A percentile compares a stretch with the other conserved stretches of the same genome.
phyloP scores from a whole-genome alignment of 2,888 invertebrate species.

The Barypeithes pellucidus region DNA sequence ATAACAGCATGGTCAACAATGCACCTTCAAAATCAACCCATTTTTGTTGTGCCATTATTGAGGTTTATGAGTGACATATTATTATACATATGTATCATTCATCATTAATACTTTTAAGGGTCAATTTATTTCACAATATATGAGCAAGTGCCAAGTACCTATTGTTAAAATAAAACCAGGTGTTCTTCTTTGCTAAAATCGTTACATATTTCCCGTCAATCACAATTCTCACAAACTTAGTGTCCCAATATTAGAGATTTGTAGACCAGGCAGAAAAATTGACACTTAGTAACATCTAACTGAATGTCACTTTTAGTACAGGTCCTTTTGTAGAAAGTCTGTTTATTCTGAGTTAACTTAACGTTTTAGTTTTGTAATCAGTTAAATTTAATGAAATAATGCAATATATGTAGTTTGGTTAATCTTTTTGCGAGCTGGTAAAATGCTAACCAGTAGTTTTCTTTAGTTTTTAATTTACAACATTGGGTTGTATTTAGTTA shows the following conservation, averaged over 20 bases:
- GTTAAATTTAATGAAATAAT: conserved; percentile 26
- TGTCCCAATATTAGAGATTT: conserved; percentile 15
- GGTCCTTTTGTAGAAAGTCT: conserved; percentile 42
- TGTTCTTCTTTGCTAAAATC: too few relatives aligned
- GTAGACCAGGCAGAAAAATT: conserved; percentile 40
- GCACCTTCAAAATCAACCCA: too few relatives aligned
- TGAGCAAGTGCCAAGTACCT: too few relatives aligned
- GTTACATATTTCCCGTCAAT: too few relatives aligned
- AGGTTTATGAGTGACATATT: too few relatives aligned
- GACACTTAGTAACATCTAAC: conserved; percentile 25
- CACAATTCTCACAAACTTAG: not conserved
- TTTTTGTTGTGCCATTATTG: too few relatives aligned
- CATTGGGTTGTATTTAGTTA: conserved; percentile 14
- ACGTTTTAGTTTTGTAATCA: conserved; percentile 54
- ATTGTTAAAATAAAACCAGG: too few relatives aligned
- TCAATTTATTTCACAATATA: too few relatives aligned
- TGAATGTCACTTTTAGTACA: conserved; percentile 39
- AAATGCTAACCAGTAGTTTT: conserved; percentile 14
- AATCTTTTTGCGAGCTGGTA: conserved; percentile 40
- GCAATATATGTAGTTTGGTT: conserved; percentile 21
- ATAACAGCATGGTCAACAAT: too few relatives aligned
- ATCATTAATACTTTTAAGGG: too few relatives aligned
- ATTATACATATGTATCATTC: too few relatives aligned
- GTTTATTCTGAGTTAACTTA: conserved; percentile 53
- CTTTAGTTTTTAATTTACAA: conserved; percentile 17